Conservation (phyloP, 2,113 vertebrate genomes). For the Probosciger aterrimus region DNA sequence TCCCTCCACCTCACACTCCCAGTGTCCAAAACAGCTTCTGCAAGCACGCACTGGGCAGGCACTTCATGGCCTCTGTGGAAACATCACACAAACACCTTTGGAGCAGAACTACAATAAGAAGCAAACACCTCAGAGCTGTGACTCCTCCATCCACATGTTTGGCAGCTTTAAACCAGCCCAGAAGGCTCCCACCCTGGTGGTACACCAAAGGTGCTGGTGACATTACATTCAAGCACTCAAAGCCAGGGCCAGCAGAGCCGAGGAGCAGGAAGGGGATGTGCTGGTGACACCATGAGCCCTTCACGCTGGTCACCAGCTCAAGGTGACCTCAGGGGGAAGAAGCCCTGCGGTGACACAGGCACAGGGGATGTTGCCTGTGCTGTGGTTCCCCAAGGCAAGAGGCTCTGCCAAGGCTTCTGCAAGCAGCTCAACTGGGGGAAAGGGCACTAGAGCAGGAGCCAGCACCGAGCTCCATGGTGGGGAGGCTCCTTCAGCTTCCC, state of each 20-base stretch:
- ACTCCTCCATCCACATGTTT: fast-evolving
- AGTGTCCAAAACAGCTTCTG: background rate
- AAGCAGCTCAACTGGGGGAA: background rate
- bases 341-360: fast-evolving
- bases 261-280: background rate
- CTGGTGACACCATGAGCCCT: fast-evolving
- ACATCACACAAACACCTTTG: fast-evolving
- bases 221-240: fast-evolving
- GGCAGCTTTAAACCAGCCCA: background rate
- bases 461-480: fast-evolving
- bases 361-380: fast-evolving
- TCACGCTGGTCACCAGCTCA: no score
- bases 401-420: background rate
- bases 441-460: background rate
- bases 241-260: background rate
- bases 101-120: background rate
- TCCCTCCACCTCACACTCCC: background rate
- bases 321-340: background rate
- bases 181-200: fast-evolving
- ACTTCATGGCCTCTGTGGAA: background rate
- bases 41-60: background rate
- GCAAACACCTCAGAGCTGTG: background rate
- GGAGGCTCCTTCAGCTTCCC: background rate
- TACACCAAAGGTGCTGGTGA: fast-evolving
- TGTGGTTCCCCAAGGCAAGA: background rate